These are phyloP conservation scores for Mormyrops attenuatus DNA, from an alignment of 2,797 vertebrate species.

Conservation along the genomic window DNA sequence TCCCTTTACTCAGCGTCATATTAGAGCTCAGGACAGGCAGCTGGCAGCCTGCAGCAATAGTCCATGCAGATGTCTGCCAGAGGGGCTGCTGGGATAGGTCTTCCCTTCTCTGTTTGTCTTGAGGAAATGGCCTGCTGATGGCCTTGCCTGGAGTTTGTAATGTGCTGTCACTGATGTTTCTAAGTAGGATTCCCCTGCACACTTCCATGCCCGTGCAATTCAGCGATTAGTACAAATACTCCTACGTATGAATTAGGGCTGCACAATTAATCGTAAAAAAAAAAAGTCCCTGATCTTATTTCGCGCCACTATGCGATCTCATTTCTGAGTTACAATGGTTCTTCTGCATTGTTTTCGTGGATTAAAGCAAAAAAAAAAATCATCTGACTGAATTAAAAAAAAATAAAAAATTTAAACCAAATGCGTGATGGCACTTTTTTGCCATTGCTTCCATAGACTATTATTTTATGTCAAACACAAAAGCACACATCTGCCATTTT, in stretches of 20 bases:
- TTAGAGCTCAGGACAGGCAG: neutral
- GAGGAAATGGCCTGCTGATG: neutral
- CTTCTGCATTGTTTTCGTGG: too few species aligned
- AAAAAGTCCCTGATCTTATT: neutral
- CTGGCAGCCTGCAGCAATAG: neutral
- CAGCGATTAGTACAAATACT: neutral
- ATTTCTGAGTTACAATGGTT: neutral
- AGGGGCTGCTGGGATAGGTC: conserved; percentile 24
- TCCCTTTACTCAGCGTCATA: neutral
- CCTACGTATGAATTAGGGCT: neutral
- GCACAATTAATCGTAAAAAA: neutral
- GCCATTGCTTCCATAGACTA: too few species aligned
- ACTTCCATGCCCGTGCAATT: neutral
- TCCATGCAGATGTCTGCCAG: neutral
- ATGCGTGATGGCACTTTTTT: too few species aligned
- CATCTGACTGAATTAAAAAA: too few species aligned
- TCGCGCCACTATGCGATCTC: neutral
- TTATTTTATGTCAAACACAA: too few species aligned
- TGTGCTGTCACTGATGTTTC: neutral
- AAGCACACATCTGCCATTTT: too few species aligned
- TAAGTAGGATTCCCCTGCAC: neutral
- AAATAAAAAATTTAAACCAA: too few species aligned
- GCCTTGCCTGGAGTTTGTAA: neutral
- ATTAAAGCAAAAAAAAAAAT: too few species aligned
- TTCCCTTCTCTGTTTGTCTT: conserved; percentile 27